Base-by-base conservation (phyloP, 2,888 invertebrate species). In the Nudaria mundana region DNA sequence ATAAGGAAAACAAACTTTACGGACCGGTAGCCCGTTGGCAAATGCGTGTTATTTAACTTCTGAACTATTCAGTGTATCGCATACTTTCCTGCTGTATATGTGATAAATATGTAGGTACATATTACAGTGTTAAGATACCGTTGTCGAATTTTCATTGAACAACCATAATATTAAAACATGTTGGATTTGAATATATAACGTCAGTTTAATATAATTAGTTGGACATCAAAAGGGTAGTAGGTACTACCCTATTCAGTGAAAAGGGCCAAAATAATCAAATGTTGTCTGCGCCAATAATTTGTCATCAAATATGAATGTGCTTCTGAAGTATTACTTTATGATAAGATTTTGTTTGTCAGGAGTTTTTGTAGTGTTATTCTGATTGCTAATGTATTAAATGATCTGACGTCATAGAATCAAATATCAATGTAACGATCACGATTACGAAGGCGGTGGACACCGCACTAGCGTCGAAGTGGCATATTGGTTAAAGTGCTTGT, bases 401-500 rank as follows among this genome's bases (percentile, higher is more conserved):
- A 36, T 35, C 28, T 47, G 44, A 36, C 42, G 37, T 44, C 48
- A 50, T 44, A 56, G 30, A 46, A 40, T 23, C 13, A 25, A 35
- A 13, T 15, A 3, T 40, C 31, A n/a, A 28, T 34, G 25, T 33
- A 39, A 47, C 40, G 39, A 28, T 31, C 44, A 32, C 46, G 44
- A 52, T 72, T 89, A 90, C 63, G 91, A 85, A 48, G 92, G 93
- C 53, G 93, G 93, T 59, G 93, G 94, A 76, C 94, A 95, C 66
- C 94, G 91, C 47, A 94, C 94, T 34, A 94, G 92, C 13, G 94
- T 92, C 47, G 94, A 93, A 57, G 94, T 94, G 54, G 95, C 94
- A 75, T 95, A 94, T 76, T 96, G 95, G 66, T 94, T 94, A 81
- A 95, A 94, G 75, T 94, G 93, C 73, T 95, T 95, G 81, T 97